Conservation (phyloP, 1,140 invertebrate species). For the Drosophila yakuba region DNA sequence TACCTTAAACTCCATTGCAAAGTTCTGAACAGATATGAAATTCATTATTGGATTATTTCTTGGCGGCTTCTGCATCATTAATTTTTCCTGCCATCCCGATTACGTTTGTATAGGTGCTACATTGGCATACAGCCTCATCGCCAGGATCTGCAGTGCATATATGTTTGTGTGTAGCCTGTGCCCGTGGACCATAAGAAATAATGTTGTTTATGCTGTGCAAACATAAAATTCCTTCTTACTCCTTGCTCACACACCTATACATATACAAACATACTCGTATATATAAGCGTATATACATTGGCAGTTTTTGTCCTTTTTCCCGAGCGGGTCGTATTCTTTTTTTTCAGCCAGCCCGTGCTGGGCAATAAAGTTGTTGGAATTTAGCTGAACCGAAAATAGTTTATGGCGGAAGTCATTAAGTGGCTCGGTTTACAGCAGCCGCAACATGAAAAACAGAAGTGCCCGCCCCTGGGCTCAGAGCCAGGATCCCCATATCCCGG, state of each 20-base stretch:
- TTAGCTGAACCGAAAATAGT: conserved; percentile 83
- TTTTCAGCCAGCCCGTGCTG: conserved; percentile 22
- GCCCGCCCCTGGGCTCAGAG: conserved; percentile 53
- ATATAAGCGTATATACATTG: conserved; percentile 35
- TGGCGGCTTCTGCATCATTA: conserved; percentile 59
- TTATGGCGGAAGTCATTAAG: conserved; percentile 83
- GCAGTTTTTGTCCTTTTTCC: conserved; percentile 75
- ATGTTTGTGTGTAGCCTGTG: background rate
- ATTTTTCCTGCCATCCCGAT: conserved; percentile 47
- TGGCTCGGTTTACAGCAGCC: conserved; percentile 83
- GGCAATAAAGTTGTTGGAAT: conserved; percentile 83
- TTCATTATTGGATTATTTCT: conserved; percentile 20
- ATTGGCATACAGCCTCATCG: background rate
- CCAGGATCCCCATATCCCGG: conserved; percentile 6
- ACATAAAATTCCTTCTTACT: conserved; percentile 73
- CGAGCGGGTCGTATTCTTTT: conserved; percentile 41
- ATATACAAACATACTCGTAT: background rate
- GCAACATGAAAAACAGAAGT: conserved; percentile 83
- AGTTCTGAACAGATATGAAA: conserved; percentile 17
- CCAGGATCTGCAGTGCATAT: conserved; percentile 22
- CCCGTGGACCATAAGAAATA: conserved; percentile 76
- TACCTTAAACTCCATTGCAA: background rate
- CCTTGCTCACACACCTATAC: conserved; percentile 44
- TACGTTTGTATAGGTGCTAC: conserved; percentile 62
- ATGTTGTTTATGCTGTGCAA: conserved; percentile 83